phyloP scores from a whole-genome alignment of 2,797 vertebrate genomes.

The Ctenopoma multispine region DNA sequence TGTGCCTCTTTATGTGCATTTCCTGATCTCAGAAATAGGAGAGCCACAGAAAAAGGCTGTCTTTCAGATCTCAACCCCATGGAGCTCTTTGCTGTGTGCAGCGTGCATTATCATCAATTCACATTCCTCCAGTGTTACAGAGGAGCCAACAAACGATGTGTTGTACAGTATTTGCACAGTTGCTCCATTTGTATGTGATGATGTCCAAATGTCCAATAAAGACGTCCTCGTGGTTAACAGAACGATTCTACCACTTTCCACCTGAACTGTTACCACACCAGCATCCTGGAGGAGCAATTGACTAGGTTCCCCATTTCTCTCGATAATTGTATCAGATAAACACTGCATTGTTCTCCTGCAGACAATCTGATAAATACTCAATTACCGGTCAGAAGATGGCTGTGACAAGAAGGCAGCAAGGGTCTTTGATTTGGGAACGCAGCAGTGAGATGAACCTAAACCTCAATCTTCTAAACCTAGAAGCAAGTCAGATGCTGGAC shows the following conservation, averaged over 20 bases:
- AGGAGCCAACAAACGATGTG: slow-evolving; percentile 48
- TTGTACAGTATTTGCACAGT: slow-evolving; percentile 59
- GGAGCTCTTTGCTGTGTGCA: slow-evolving; percentile 43
- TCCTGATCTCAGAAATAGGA: slow-evolving; percentile 67
- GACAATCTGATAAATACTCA: slow-evolving; percentile 97
- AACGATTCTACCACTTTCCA: slow-evolving; percentile 44
- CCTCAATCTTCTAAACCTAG: slow-evolving; percentile 58
- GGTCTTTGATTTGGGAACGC: slow-evolving; percentile 63
- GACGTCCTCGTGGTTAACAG: slow-evolving; percentile 21
- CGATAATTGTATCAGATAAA: slow-evolving; percentile 95
- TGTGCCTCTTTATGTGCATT: slow-evolving; percentile 56
- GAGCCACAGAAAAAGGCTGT: slow-evolving; percentile 46
- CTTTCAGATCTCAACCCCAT: slow-evolving; percentile 66
- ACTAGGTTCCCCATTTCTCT: slow-evolving; percentile 85
- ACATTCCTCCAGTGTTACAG: slow-evolving; percentile 56
- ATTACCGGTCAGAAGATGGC: slow-evolving; percentile 90
- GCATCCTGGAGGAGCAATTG: slow-evolving; percentile 77
- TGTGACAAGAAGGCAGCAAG: slow-evolving; percentile 77
- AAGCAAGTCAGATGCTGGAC: slow-evolving; percentile 63
- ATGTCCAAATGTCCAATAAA: slow-evolving; percentile 59
- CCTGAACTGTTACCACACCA: slow-evolving; percentile 48
- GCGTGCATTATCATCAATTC: slow-evolving; percentile 63
- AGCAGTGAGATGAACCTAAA: slow-evolving; percentile 54
- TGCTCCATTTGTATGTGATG: slow-evolving; percentile 74
- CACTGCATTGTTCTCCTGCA: slow-evolving; percentile 83